A percentile compares a stretch with the other conserved stretches of the same genome.
Evolutionary conservation across 1,140 invertebrate species (phyloP).

Genomic region (Drosophila malerkotliana): DNA sequence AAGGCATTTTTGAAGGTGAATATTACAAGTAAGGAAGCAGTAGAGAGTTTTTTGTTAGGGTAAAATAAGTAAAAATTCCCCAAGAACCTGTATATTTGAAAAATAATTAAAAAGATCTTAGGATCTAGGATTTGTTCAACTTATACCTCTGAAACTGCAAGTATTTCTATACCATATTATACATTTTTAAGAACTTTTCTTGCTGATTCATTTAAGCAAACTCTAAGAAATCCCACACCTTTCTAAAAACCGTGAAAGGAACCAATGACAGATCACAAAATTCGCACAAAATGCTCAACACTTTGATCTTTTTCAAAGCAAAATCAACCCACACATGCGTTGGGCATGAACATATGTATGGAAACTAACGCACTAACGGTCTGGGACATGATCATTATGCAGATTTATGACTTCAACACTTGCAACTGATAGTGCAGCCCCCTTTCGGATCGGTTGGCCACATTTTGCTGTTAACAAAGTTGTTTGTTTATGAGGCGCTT

Average conservation of each 20-base stretch:
- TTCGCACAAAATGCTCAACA: constrained; percentile 1
- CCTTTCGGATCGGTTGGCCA: not conserved
- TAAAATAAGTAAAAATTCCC: too few species aligned
- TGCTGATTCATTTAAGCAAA: not conserved
- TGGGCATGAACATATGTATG: not conserved
- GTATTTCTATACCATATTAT: too few species aligned
- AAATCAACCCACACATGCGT: constrained; percentile 8
- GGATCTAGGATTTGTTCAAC: too few species aligned
- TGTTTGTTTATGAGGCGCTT: constrained; percentile 79
- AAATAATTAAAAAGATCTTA: too few species aligned
- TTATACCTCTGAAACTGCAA: too few species aligned
- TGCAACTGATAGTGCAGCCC: constrained; percentile 62
- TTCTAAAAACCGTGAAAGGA: constrained; percentile 17
- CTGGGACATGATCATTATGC: constrained; percentile 57
- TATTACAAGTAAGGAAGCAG: too few species aligned
- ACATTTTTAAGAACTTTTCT: too few species aligned
- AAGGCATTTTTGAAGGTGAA: not conserved
- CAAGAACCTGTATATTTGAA: too few species aligned
- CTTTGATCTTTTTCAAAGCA: constrained; percentile 1
- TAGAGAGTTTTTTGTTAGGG: too few species aligned
- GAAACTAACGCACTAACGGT: constrained; percentile 25
- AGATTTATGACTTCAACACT: constrained; percentile 80
- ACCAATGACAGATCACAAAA: constrained; percentile 17
- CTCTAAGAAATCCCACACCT: not conserved
- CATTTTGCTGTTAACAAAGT: constrained; percentile 57